Base-by-base conservation (phyloP, 2,797 vertebrate genomes). In the Myotis findleyi region DNA sequence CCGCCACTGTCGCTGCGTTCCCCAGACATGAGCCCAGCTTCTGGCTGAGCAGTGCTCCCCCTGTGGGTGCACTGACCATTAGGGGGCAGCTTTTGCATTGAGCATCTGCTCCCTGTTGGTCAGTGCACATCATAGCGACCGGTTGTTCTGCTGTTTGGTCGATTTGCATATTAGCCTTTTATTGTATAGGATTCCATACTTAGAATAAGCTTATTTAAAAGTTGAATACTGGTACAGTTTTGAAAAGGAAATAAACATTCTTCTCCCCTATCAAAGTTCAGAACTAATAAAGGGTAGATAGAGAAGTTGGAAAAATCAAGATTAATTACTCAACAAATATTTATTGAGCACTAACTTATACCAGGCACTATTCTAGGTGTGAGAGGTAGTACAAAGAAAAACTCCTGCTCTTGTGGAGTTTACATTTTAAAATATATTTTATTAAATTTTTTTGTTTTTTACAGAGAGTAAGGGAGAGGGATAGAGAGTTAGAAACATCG, bases 211-310 rank as follows among this genome's bases (percentile, higher is more conserved):
- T 91, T 93, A 84, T 23, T 68, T 66, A 62, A 88, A 91, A 55
- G 36, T 41, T 80, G 21, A 82, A 77, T 36, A 84, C 17, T 72
- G 1, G n/a, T 87, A 10, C 49, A 14, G 3, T 91, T 91, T 87
- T 93, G 69, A 79, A 92, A 94, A 89, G 87, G 49, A 89, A 89
- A 73, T 82, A 75, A 79, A 21, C 44, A 23, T 71, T 87, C 23
- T 59, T 85, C 16, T 88, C 41, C 10, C 38, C 53, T 77, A 8
- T 38, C 59, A 47, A 84, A 81, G 30, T 81, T 90, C 36, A 72
- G 38, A 95, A 80, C 66, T 55, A 87, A 47, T 57, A 76, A 87
- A 87, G 20, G 36, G 44, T 73, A 87, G 47, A 71, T 79, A 75
- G 0, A 49, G 64, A 91, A 62, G 59, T 75, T 93, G n/a, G 80